These are phyloP conservation scores for Eolophus roseicapilla DNA, from an alignment of 2,113 vertebrate genomes.

Conservation along the genomic window DNA sequence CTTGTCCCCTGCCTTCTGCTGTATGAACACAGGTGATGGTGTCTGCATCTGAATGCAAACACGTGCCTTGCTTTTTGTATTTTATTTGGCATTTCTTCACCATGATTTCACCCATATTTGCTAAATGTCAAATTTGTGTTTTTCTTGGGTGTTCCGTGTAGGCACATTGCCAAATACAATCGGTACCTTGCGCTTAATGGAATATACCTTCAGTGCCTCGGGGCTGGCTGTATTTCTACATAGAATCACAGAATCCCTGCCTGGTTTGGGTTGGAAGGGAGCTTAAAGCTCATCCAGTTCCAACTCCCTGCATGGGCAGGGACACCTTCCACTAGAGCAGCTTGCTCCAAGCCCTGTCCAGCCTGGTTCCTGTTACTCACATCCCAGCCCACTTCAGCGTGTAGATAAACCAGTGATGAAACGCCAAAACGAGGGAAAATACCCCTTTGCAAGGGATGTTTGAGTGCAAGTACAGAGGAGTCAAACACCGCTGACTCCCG, in stretches of 20 bases:
- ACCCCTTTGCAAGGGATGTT: too few species aligned
- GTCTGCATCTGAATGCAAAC: background rate
- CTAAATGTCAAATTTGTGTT: background rate
- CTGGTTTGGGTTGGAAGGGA: background rate
- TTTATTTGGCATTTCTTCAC: background rate
- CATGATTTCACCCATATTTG: background rate
- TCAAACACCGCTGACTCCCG: background rate
- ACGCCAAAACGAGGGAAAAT: background rate
- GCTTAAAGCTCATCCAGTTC: background rate
- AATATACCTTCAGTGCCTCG: background rate
- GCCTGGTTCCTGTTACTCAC: background rate
- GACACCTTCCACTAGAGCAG: background rate
- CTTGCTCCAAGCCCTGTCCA: background rate
- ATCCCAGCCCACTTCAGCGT: background rate
- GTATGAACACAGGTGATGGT: rapidly evolving
- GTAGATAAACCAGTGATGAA: background rate
- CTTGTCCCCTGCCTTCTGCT: background rate
- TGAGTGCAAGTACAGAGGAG: background rate
- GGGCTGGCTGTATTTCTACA: background rate
- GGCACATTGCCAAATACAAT: background rate
- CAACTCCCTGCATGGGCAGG: background rate
- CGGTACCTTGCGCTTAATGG: rapidly evolving
- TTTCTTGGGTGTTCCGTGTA: background rate
- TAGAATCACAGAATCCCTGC: background rate
- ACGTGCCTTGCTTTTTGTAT: background rate